Conservation (phyloP, 2,113 vertebrate species). For the Vidua chalybeata region DNA sequence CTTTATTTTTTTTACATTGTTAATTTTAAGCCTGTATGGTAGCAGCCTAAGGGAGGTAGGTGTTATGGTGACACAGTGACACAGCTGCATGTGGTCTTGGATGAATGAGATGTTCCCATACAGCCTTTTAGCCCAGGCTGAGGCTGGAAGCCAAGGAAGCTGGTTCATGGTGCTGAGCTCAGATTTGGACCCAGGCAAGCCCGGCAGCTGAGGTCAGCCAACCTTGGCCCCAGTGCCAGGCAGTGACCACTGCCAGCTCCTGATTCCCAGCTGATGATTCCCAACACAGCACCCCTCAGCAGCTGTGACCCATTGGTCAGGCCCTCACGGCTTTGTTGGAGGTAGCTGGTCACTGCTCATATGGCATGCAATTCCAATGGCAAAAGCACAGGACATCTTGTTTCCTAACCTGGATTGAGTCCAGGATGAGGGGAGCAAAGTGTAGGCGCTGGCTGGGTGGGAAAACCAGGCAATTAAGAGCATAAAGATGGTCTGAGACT, state of each 20-base stretch:
- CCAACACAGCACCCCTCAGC: fast-evolving
- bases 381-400: not conserved
- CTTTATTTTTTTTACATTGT: not conserved
- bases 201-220: not conserved
- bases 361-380: fast-evolving
- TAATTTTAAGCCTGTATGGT: not conserved
- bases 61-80: not conserved
- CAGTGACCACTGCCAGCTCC: not conserved
- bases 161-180: not conserved
- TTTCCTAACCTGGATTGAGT: not conserved
- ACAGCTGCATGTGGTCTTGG: fast-evolving
- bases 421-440: not conserved
- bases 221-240: not conserved
- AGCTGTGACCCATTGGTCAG: not conserved
- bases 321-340: not conserved
- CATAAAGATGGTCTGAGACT: not conserved
- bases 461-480: not conserved
- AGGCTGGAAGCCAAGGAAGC: not conserved
- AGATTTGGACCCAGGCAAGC: not conserved
- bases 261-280: not conserved
- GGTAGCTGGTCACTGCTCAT: not conserved
- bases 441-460: not conserved
- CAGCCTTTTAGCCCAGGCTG: not conserved
- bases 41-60: not conserved
- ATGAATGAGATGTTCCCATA: not conserved